Evolutionary conservation across 2,888 invertebrate genomes (phyloP).

Genomic region (Thymelicus sylvestris): DNA sequence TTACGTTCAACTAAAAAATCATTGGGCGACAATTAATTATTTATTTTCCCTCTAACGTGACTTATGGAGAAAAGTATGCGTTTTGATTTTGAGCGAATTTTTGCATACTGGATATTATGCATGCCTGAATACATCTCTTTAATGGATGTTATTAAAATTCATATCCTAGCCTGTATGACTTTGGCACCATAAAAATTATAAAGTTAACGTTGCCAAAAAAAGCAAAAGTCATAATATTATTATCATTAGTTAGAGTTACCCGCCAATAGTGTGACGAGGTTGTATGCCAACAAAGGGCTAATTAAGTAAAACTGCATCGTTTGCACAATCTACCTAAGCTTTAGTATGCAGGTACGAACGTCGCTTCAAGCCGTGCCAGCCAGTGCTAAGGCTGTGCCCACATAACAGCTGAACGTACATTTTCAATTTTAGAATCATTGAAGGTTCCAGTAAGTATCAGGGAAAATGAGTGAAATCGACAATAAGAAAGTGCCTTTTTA

Average conservation of each 20-base stretch:
- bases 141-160: too few relatives aligned
- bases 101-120: too few relatives aligned
- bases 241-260: too few relatives aligned
- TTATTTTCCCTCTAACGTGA: too few relatives aligned
- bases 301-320: conserved; percentile 26
- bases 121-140: too few relatives aligned
- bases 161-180: too few relatives aligned
- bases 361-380: conserved; percentile 21
- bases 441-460: not conserved
- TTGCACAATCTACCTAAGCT: not conserved
- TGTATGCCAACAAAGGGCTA: not conserved
- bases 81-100: too few relatives aligned
- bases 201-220: not conserved
- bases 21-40: too few relatives aligned
- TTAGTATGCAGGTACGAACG: not conserved
- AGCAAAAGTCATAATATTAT: not conserved
- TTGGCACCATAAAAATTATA: too few relatives aligned
- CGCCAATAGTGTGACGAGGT: not conserved
- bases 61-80: too few relatives aligned
- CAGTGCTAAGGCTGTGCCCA: conserved; percentile 5
- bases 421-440: conserved; percentile 6
- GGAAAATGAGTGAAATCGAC: not conserved
- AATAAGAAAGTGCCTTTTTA: not conserved
- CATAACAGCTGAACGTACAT: not conserved
- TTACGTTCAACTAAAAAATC: too few relatives aligned